phyloP scores from a whole-genome alignment of 2,113 vertebrate genomes.

The Chloebia gouldiae region DNA sequence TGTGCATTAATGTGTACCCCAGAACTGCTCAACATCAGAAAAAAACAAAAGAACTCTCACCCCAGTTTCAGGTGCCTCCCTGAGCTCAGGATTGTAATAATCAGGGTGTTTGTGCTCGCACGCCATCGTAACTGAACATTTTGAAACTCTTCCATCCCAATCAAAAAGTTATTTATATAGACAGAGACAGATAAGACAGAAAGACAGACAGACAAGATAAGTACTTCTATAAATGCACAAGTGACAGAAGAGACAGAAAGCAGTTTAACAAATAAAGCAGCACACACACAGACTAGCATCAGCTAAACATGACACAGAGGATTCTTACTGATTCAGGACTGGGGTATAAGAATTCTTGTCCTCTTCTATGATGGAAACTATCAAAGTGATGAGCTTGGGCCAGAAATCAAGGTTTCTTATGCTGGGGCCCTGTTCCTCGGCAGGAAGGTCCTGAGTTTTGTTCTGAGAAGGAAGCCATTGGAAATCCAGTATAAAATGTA shows the following conservation, averaged over 20 bases:
- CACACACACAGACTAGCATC: background rate
- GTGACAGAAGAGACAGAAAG: slow-evolving; percentile 61
- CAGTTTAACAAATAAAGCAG: slow-evolving; percentile 23
- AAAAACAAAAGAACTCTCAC: slow-evolving; percentile 67
- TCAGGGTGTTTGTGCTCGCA: slow-evolving; percentile 55
- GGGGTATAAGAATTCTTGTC: slow-evolving; percentile 95
- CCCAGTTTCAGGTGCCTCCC: slow-evolving; percentile 55
- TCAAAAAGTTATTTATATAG: slow-evolving; percentile 76
- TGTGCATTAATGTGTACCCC: background rate
- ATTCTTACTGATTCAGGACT: slow-evolving; percentile 94
- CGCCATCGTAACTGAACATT: slow-evolving; percentile 52
- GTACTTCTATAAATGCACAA: slow-evolving; percentile 61
- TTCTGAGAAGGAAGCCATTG: slow-evolving; percentile 52
- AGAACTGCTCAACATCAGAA: slow-evolving; percentile 26
- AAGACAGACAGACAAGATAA: slow-evolving; percentile 72
- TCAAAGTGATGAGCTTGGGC: slow-evolving; percentile 98
- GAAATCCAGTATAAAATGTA: background rate
- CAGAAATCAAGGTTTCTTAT: slow-evolving; percentile 96
- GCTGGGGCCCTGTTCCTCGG: slow-evolving; percentile 94
- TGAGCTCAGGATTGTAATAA: slow-evolving; percentile 59
- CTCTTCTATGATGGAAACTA: slow-evolving; percentile 97
- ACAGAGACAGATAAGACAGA: slow-evolving; percentile 79
- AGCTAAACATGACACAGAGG: background rate
- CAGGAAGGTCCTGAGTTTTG: slow-evolving; percentile 87
- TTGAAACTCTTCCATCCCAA: slow-evolving; percentile 68